A percentile compares a stretch with the other conserved stretches of the same genome.
phyloP scores from a whole-genome alignment of 2,888 invertebrate genomes.

The Oscheius sp. region DNA sequence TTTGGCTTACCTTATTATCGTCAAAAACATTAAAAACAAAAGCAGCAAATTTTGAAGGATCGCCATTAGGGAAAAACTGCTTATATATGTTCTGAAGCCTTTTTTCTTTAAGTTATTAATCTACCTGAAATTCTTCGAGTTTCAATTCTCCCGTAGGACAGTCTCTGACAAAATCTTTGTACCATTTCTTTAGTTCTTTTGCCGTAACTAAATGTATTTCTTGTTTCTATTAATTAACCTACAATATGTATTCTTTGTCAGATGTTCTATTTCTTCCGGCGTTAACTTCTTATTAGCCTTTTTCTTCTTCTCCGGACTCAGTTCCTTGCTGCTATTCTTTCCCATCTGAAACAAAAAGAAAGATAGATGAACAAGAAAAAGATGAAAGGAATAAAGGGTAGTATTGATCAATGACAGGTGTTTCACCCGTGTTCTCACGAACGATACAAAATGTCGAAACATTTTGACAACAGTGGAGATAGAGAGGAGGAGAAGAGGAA shows the following conservation, averaged over 20 bases:
- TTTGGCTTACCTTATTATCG: conserved; percentile 86
- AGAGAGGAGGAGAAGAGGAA: background rate
- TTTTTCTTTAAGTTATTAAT: background rate
- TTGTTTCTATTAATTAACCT: conserved; percentile 29
- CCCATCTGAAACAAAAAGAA: conserved; percentile 47
- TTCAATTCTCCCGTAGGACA: conserved; percentile 72
- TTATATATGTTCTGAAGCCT: conserved; percentile 78
- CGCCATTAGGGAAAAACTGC: conserved; percentile 98
- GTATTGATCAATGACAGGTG: background rate
- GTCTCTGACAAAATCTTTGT: conserved; percentile 73
- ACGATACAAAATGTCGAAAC: background rate
- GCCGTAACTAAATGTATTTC: conserved; percentile 69
- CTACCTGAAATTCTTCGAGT: conserved; percentile 70
- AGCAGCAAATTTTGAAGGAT: conserved; percentile 97
- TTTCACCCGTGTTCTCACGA: background rate
- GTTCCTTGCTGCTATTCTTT: conserved; percentile 54
- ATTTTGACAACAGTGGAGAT: background rate
- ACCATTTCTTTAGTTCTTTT: conserved; percentile 72
- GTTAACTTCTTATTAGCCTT: conserved; percentile 66
- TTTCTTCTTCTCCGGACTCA: conserved; percentile 50
- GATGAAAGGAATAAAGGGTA: conserved; percentile 10
- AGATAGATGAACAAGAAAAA: conserved; percentile 1
- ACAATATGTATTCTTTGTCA: conserved; percentile 67
- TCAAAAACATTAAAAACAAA: conserved; percentile 98
- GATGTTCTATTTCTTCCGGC: conserved; percentile 59